Conservation (phyloP, 2,888 invertebrate genomes). For the Eledone cirrhosa region DNA sequence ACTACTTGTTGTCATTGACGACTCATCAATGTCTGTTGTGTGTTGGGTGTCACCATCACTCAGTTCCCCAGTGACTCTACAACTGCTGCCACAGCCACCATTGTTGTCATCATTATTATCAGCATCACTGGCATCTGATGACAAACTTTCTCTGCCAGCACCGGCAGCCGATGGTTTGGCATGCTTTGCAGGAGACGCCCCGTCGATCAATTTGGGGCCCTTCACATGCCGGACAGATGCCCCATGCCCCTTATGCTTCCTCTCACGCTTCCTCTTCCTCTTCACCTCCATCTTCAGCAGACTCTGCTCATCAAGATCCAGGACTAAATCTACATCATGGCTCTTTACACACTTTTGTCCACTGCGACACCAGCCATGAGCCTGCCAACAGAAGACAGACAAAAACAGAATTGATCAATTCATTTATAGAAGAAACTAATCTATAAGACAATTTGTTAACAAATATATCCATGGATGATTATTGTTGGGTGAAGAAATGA, state of each 20-base stretch:
- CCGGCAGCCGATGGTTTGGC: conserved; percentile 26
- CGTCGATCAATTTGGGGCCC: too few relatives aligned
- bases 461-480: too few relatives aligned
- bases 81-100: neutral
- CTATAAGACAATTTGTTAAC: neutral
- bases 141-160: conserved; percentile 27
- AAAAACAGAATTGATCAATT: neutral
- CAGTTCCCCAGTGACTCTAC: neutral
- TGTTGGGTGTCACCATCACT: too few relatives aligned
- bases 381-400: conserved; percentile 43
- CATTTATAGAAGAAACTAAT: neutral
- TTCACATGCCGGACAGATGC: conserved; percentile 30
- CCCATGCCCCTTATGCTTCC: neutral
- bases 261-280: conserved; percentile 41
- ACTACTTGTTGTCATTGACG: too few relatives aligned
- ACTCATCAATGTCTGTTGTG: too few relatives aligned
- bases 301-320: conserved; percentile 55
- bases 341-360: conserved; percentile 58
- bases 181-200: conserved; percentile 14
- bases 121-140: neutral
- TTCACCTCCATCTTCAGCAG: conserved; percentile 37
- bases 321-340: conserved; percentile 66
- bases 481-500: too few relatives aligned
- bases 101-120: neutral
- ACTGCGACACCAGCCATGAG: conserved; percentile 66